Evolutionary conservation across 2,797 vertebrate genomes (phyloP).

Genomic region (Megaceryle alcyon): DNA sequence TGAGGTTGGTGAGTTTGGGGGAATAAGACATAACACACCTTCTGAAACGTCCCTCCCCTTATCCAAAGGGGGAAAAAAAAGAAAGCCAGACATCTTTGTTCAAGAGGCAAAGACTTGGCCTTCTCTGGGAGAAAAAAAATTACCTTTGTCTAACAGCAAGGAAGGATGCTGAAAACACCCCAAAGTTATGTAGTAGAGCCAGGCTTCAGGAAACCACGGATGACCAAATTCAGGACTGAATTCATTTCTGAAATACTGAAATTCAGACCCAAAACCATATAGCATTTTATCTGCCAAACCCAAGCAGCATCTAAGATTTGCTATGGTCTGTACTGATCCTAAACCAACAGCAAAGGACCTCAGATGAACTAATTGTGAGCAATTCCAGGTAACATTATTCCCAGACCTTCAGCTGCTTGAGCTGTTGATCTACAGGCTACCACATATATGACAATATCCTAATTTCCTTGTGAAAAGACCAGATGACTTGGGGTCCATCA

Average conservation of each 20-base stretch:
- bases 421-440: not conserved
- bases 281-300: not conserved
- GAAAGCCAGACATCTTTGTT: not conserved
- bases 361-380: not conserved
- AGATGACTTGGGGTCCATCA: not conserved
- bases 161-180: not conserved
- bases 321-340: not conserved
- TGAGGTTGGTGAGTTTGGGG: not conserved
- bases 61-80: not conserved
- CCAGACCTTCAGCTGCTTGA: not conserved
- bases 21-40: not conserved
- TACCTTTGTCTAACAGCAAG: not conserved
- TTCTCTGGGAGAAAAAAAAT: not conserved
- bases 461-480: not conserved
- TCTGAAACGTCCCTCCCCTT: not conserved
- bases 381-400: not conserved
- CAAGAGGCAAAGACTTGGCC: not conserved
- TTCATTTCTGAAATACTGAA: not conserved
- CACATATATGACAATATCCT: not conserved
- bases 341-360: slow-evolving; percentile 10
- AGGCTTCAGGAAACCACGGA: not conserved
- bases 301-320: not conserved
- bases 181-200: not conserved
- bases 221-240: not conserved
- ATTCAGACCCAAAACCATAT: not conserved